Base-by-base conservation (phyloP, 2,797 vertebrate species). In the Chiloscyllium punctatum region DNA sequence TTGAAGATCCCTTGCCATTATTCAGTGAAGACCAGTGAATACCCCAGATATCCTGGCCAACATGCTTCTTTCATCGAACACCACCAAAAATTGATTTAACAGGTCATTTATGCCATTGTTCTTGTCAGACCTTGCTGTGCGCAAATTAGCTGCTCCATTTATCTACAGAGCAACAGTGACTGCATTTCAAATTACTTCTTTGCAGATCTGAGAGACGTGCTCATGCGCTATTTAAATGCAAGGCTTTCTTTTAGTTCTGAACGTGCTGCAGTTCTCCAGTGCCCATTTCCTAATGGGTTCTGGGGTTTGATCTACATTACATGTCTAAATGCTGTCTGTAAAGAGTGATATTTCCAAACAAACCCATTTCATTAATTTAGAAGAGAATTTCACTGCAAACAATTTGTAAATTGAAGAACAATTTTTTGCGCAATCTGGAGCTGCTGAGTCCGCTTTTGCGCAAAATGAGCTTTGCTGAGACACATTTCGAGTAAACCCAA, bases 401-500 rank as follows among this genome's bases (percentile, higher is more conserved):
- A 88, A 90, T 27, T 66, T 66, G 88, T 68, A 91, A 37, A 37
- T 69, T 23, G 90, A 66, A 21, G 69, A 69, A 92, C 7, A 69
- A 69, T 69, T 42, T 42, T 92, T 92, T 69, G 11, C 4, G 37
- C 90, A 92, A 92, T 92, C n/a, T 25, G 42, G 66, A 37, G 18
- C 21, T 92, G 90, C n/a, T n/a, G 69, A 92, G 57, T 62, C 57
- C 23, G 66, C n/a, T 92, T 68, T 37, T 92, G 90, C 90, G 90
- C 90, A 69, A 92, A 92, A 92, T 68, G n/a, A 68, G 68, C 62
- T 68, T 92, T 68, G 62, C 90, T 84, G 82, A 84, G 42, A 48
- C 37, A 84, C 77, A 37, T 25, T 84, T 9, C 23, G 82, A 42
- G 82, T 48, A 42, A 48, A 48, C 5, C 5, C 15, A 42, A 7